Evolutionary conservation across 92 coral and sea anemone genomes (phyloP).

Genomic region (Paramuricea clavata): DNA sequence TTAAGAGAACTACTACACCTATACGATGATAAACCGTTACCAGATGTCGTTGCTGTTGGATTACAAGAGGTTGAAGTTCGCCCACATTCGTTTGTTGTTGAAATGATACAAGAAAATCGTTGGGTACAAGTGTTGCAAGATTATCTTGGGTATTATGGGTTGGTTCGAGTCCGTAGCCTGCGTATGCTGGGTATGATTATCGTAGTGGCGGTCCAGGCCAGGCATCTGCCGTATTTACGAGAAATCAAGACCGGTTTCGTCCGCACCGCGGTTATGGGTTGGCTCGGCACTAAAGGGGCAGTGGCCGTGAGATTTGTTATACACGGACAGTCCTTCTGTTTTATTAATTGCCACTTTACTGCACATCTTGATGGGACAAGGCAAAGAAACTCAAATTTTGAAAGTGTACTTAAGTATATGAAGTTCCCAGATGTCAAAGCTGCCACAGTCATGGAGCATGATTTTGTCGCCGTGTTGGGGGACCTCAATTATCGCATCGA

Average conservation of each 20-base stretch:
- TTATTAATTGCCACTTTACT: conserved; percentile 97
- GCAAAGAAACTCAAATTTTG: conserved; percentile 80
- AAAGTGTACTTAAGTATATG: conserved; percentile 37
- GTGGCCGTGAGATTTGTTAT: conserved; percentile 87
- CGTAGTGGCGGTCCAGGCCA: conserved; percentile 87
- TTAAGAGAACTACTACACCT: conserved; percentile 89
- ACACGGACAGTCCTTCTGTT: conserved; percentile 92
- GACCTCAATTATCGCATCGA: conserved; percentile 97
- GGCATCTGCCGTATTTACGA: conserved; percentile 83
- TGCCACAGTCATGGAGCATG: conserved; percentile 54
- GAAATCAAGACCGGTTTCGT: conserved; percentile 91
- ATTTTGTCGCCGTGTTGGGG: conserved; percentile 86
- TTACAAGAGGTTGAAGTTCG: conserved; percentile 97
- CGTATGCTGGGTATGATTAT: conserved; percentile 99
- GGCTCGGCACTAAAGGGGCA: conserved; percentile 98
- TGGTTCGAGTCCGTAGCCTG: conserved; percentile 94
- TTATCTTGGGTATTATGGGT: conserved; percentile 96
- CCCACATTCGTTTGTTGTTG: conserved; percentile 91
- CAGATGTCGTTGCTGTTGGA: conserved; percentile 97
- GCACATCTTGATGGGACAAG: conserved; percentile 96
- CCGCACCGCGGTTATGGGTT: conserved; percentile 93
- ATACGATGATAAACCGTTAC: conserved; percentile 85
- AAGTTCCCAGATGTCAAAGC: conserved; percentile 68
- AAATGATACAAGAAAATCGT: conserved; percentile 92
- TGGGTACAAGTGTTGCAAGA: conserved; percentile 98